phyloP scores from a whole-genome alignment of 2,113 vertebrate genomes.

The Eulemur macaco region DNA sequence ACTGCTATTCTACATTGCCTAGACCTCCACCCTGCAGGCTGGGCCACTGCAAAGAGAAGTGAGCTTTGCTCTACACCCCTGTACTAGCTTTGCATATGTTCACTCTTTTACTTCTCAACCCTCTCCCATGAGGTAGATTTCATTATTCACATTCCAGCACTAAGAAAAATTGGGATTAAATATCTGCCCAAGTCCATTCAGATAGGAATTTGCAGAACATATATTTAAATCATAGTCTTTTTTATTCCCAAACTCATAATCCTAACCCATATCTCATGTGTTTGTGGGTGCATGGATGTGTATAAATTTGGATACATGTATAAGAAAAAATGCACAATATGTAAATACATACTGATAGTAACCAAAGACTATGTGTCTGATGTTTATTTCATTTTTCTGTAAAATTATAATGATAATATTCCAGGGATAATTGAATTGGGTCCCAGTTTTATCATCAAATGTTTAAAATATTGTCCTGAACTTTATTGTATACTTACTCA shows the following conservation, averaged over 20 bases:
- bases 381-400: conserved; percentile 25
- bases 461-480: neutral
- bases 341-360: neutral
- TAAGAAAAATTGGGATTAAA: neutral
- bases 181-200: neutral
- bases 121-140: neutral
- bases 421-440: neutral
- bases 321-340: neutral
- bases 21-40: neutral
- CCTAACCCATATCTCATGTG: neutral
- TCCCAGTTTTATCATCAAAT: neutral
- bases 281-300: neutral
- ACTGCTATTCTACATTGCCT: neutral
- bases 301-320: neutral
- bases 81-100: too few species aligned
- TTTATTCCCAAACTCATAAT: neutral
- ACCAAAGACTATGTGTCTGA: neutral
- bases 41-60: too few species aligned
- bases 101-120: neutral
- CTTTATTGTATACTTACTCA: neutral
- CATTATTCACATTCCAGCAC: neutral
- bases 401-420: conserved; percentile 23
- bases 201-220: neutral
- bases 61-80: too few species aligned
- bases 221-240: neutral